These are phyloP conservation scores for Perithous albicinctus DNA, from an alignment of 2,888 invertebrate genomes.

Conservation along the genomic window DNA sequence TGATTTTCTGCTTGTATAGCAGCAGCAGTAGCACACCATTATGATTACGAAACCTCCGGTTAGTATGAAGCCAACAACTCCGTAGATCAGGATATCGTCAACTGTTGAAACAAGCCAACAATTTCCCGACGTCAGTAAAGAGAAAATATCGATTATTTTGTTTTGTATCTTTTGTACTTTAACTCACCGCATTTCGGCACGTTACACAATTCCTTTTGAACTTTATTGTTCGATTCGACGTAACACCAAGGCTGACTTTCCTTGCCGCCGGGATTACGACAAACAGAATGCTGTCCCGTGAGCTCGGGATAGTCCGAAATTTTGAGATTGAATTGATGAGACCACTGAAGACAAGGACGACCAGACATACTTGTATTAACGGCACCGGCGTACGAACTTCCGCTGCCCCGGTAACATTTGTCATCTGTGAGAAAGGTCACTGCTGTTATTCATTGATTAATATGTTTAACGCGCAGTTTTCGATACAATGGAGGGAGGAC, in stretches of 20 bases:
- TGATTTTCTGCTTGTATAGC: slow-evolving; percentile 83
- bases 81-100: slow-evolving; percentile 93
- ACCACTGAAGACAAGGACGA: slow-evolving; percentile 93
- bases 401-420: slow-evolving; percentile 95
- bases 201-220: slow-evolving; percentile 92
- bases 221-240: slow-evolving; percentile 89
- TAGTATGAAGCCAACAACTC: slow-evolving; percentile 88
- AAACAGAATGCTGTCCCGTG: slow-evolving; percentile 94
- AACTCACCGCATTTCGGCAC: slow-evolving; percentile 93
- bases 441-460: not conserved
- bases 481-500: not conserved
- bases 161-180: not conserved
- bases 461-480: not conserved
- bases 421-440: slow-evolving; percentile 86
- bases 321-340: slow-evolving; percentile 90
- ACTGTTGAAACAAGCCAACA: slow-evolving; percentile 85
- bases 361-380: slow-evolving; percentile 90
- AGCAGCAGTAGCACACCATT: slow-evolving; percentile 88
- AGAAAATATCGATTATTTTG: slow-evolving; percentile 2
- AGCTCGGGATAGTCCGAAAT: slow-evolving; percentile 94
- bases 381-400: slow-evolving; percentile 93
- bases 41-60: slow-evolving; percentile 86
- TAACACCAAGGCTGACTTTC: slow-evolving; percentile 96
- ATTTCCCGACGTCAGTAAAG: not conserved
- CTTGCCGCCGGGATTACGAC: slow-evolving; percentile 94